Conservation (phyloP, 2,113 vertebrate species). For the Agapornis roseicollis region DNA sequence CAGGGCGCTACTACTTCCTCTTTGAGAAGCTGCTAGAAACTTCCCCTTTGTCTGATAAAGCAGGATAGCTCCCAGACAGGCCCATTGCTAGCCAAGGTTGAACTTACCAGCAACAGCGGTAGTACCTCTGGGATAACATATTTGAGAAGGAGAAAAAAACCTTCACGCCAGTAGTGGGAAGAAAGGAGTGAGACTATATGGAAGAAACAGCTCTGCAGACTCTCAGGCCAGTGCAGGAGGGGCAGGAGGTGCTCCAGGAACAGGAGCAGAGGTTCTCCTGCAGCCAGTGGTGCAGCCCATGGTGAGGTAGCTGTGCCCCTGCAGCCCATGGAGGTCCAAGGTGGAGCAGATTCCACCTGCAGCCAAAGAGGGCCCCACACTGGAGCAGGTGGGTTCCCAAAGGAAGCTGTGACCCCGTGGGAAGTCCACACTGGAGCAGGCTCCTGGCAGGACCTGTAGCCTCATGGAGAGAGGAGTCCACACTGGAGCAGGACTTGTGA, state of each 20-base stretch:
- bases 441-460: not conserved
- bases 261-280: not conserved
- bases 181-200: not conserved
- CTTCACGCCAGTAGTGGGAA: not conserved
- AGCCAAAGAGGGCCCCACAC: fast-evolving
- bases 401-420: not conserved
- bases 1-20: not conserved
- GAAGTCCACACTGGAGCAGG: not conserved
- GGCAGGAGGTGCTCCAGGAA: fast-evolving
- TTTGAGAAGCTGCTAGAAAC: not conserved
- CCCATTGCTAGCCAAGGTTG: fast-evolving
- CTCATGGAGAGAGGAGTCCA: no score
- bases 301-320: not conserved
- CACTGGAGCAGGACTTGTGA: no score
- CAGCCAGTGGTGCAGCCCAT: not conserved
- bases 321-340: not conserved
- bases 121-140: fast-evolving
- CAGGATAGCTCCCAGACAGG: not conserved
- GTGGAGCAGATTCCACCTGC: not conserved
- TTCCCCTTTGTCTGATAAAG: not conserved
- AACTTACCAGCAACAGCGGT: not conserved
- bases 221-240: not conserved
- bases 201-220: not conserved
- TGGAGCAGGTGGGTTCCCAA: not conserved
- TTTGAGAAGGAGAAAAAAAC: not conserved